Evolutionary conservation across 2,888 invertebrate genomes (phyloP), one percentile per base, ranked within the genome.

Genomic region (Ectropis crepuscularia): DNA sequence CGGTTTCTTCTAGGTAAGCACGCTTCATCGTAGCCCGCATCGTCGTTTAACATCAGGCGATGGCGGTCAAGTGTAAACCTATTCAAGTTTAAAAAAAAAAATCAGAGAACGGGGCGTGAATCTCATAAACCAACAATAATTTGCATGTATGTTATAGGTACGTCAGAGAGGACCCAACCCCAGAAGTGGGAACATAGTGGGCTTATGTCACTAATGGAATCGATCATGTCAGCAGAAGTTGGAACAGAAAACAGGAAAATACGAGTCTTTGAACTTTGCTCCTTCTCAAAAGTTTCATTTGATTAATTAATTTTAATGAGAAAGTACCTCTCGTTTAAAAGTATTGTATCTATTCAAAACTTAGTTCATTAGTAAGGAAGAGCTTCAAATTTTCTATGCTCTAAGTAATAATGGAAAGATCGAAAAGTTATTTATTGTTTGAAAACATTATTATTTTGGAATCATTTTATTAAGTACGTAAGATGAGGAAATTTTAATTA

Each of bases 221-320:
- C 5, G 47, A 47, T 16, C 2, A 16, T 8, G 47, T 6, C 8
- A 12, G 8, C 12, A 11, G 8, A 16, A 6, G 47, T 28, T 28
- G 16, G 16, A 28, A 28, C 16, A 28, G 16, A 28, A 28, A 12
- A 12, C 53, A 42, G 42, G 53, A 53, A 53, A 51, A 49, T 16
- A 10, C 16, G 28, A 12, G 28, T 42, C 16, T 45, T 11, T n/a
- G 45, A 38, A 45, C 38, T 39, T 45, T 38, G 7, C 37, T 58
- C 28, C 46, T 42, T 50, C 38, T 11, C 37, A 46, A 42, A 60
- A 60, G 41, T 60, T 60, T 37, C 7, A 39, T 28, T 37, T n/a
- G n/a, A 6, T 28, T 53, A 53, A 60, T 53, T 60, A 60, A 53
- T 60, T 53, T 47, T 53, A 60, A 60, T 60, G 48, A 53, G 47